Evolutionary conservation across 2,888 invertebrate genomes (phyloP).

Genomic region (Sphaerophoria rueppellii): DNA sequence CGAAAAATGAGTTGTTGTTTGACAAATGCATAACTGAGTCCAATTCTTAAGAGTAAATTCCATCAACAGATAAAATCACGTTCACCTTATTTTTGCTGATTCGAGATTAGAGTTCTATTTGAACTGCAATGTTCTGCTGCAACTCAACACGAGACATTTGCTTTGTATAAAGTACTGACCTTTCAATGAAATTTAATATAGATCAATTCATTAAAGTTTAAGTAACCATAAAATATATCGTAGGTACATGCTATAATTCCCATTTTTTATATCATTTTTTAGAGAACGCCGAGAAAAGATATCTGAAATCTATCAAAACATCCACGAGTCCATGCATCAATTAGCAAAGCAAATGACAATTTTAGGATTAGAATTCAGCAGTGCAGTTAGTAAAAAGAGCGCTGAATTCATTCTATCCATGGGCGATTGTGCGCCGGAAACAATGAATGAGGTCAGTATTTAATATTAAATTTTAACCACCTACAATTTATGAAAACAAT

Average conservation of each 20-base stretch:
- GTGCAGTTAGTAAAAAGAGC: slow-evolving; percentile 79
- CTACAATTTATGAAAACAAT: slow-evolving; percentile 42
- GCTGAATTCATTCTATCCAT: slow-evolving; percentile 83
- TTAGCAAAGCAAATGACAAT: slow-evolving; percentile 85
- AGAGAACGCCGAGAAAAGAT: slow-evolving; percentile 88
- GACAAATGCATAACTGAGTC: not conserved
- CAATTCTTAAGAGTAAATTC: too few species aligned
- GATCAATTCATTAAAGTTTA: not conserved
- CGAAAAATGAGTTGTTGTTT: not conserved
- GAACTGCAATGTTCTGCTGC: too few species aligned
- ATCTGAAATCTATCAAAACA: slow-evolving; percentile 87
- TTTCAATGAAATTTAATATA: too few species aligned
- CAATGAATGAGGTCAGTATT: slow-evolving; percentile 84
- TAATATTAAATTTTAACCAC: slow-evolving; percentile 75
- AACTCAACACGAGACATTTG: too few species aligned
- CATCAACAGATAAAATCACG: too few species aligned
- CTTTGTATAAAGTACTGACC: too few species aligned
- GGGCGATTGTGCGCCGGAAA: slow-evolving; percentile 83
- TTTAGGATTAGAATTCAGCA: slow-evolving; percentile 83
- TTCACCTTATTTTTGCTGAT: too few species aligned
- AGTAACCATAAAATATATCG: not conserved
- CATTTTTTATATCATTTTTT: slow-evolving; percentile 56
- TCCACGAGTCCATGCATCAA: slow-evolving; percentile 89
- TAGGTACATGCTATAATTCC: not conserved
- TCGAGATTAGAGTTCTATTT: too few species aligned